Percentiles rank a stretch among this genome's conserved stretches.
Evolutionary conservation across 2,113 vertebrate species (phyloP).

Genomic region (Pachypanchax playfairii): DNA sequence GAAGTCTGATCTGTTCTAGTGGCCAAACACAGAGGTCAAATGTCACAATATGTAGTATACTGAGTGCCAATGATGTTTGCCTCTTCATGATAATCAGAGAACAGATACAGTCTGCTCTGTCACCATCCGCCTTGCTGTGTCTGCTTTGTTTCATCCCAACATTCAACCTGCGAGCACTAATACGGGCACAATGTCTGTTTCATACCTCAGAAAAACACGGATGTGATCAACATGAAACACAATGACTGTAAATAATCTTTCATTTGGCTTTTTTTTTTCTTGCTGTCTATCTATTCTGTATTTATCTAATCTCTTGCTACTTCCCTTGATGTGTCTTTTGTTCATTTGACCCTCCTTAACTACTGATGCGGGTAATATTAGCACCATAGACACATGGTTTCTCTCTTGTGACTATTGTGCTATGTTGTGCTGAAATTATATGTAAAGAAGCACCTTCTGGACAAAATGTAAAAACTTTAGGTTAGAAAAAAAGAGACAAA

Average conservation of each 20-base stretch:
- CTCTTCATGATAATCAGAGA: conserved; percentile 90
- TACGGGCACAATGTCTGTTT: conserved; percentile 50
- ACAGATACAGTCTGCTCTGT: conserved; percentile 70
- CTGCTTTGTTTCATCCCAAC: conserved; percentile 67
- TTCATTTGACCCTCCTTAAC: conserved; percentile 64
- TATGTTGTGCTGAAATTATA: conserved; percentile 84
- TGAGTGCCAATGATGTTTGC: conserved; percentile 96
- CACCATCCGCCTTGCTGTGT: conserved; percentile 48
- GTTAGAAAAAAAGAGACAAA: conserved; percentile 53
- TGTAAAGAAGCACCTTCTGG: conserved; percentile 91
- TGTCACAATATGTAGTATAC: conserved; percentile 82
- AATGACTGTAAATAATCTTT: conserved; percentile 74
- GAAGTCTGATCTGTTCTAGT: conserved; percentile 75
- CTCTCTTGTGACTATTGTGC: conserved; percentile 85
- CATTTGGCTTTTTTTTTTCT: conserved; percentile 38
- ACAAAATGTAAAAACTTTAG: conserved; percentile 72
- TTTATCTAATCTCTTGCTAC: conserved; percentile 59
- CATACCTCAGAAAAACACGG: conserved; percentile 70
- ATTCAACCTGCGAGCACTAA: conserved; percentile 62
- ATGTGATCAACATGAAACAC: conserved; percentile 65
- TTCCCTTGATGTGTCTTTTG: conserved; percentile 45
- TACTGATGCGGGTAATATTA: conserved; percentile 89
- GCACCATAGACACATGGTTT: conserved; percentile 86
- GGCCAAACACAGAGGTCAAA: conserved; percentile 83
- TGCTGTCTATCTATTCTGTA: conserved; percentile 59